A percentile compares a stretch with the other conserved stretches of the same genome.
phyloP scores from a whole-genome alignment of 2,888 invertebrate genomes.

The Cheilosia vulpina region DNA sequence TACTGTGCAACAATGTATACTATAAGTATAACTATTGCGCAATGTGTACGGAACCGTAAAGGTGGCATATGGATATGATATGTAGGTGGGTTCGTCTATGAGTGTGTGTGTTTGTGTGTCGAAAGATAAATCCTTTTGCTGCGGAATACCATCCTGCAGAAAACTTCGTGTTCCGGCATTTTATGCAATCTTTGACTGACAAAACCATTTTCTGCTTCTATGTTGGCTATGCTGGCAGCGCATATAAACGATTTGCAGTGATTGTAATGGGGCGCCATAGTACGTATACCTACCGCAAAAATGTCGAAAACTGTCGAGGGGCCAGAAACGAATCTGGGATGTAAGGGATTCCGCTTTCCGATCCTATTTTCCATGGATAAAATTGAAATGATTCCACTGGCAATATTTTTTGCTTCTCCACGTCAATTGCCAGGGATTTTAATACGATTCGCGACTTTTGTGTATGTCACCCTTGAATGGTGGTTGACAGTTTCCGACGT shows the following conservation, averaged over 20 bases:
- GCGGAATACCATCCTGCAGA: slow-evolving; percentile 47
- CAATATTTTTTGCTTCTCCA: background rate
- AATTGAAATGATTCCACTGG: slow-evolving; percentile 48
- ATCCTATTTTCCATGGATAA: slow-evolving; percentile 23
- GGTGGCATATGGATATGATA: slow-evolving; percentile 33
- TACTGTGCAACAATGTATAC: background rate
- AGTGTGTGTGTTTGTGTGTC: background rate
- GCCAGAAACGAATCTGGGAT: slow-evolving; percentile 6
- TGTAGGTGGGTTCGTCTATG: slow-evolving; percentile 6
- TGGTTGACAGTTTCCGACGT: slow-evolving; percentile 63
- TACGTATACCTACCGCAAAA: slow-evolving; percentile 50
- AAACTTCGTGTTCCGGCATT: slow-evolving; percentile 62
- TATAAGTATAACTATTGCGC: background rate
- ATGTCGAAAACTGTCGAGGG: slow-evolving; percentile 52
- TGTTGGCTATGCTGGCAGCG: slow-evolving; percentile 32
- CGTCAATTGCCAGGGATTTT: slow-evolving; percentile 53
- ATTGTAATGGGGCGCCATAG: slow-evolving; percentile 47
- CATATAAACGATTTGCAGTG: slow-evolving; percentile 68
- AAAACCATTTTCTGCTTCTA: slow-evolving; percentile 64
- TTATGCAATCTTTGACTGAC: slow-evolving; percentile 66
- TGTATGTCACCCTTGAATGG: slow-evolving; percentile 47
- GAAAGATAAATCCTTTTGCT: slow-evolving; percentile 57
- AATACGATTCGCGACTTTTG: slow-evolving; percentile 57
- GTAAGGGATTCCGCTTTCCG: slow-evolving; percentile 32
- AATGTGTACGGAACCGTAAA: slow-evolving; percentile 26